Conservation (phyloP, 2,888 invertebrate genomes). For the Sphaeridia pumilis region DNA sequence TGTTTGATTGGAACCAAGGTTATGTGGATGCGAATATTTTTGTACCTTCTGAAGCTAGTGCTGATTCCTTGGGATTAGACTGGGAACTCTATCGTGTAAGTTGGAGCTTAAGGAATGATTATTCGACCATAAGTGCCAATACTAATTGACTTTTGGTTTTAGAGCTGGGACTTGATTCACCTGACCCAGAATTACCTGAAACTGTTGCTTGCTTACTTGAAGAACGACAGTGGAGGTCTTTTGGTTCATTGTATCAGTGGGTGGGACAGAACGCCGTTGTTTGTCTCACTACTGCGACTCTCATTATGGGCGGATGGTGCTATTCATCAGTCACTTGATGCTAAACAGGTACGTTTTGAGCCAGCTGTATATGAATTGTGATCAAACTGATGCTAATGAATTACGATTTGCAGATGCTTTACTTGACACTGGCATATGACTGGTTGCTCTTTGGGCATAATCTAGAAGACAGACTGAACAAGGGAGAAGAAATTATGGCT, state of each 20-base stretch:
- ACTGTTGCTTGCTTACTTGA: conserved; percentile 52
- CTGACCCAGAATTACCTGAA: conserved; percentile 66
- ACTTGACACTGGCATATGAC: conserved; percentile 67
- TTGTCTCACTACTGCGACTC: conserved; percentile 59
- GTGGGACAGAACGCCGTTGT: conserved; percentile 72
- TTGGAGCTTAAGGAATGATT: not conserved
- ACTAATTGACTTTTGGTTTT: conserved; percentile 7
- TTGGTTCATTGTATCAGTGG: conserved; percentile 73
- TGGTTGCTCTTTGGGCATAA: conserved; percentile 75
- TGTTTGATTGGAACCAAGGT: conserved; percentile 61
- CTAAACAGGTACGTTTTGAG: conserved; percentile 36
- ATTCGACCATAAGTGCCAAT: not conserved
- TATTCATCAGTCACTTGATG: conserved; percentile 55
- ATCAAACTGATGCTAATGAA: not conserved
- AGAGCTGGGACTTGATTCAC: conserved; percentile 54
- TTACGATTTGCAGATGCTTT: conserved; percentile 52
- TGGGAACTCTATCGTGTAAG: conserved; percentile 54
- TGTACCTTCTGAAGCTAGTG: conserved; percentile 50
- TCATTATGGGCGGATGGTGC: conserved; percentile 68
- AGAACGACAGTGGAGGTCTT: conserved; percentile 53
- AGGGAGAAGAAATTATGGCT: conserved; percentile 66
- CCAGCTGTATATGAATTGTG: conserved; percentile 10
- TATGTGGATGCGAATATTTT: conserved; percentile 55
- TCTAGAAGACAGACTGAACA: conserved; percentile 54
- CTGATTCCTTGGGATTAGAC: conserved; percentile 46